These are phyloP conservation scores for Rallus limicola DNA, from an alignment of 2,113 vertebrate species.

Conservation along the genomic window DNA sequence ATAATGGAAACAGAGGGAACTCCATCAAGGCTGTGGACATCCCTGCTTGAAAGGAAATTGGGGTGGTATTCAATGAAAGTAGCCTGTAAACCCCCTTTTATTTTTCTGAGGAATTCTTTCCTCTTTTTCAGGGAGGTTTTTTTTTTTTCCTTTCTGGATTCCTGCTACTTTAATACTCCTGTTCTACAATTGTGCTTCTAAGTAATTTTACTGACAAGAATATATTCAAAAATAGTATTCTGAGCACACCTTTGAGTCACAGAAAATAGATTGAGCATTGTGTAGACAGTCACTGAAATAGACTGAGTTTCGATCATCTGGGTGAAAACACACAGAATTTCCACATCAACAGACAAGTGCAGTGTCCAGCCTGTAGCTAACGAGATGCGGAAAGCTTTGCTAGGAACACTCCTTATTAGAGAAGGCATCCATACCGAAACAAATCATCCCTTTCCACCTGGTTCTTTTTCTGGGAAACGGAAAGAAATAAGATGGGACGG, in stretches of 20 bases:
- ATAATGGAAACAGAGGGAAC: background rate
- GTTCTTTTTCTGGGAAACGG: background rate
- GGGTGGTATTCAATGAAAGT: background rate
- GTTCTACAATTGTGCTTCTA: background rate
- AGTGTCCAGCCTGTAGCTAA: background rate
- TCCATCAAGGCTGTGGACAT: background rate
- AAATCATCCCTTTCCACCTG: background rate
- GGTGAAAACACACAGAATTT: background rate
- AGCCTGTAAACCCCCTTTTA: accelerated
- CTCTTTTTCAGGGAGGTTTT: background rate
- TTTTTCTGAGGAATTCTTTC: background rate
- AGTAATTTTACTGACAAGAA: background rate
- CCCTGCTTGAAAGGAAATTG: accelerated
- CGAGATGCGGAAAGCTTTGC: background rate
- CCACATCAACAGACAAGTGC: background rate
- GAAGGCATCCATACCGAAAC: background rate
- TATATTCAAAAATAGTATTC: background rate
- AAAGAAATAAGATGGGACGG: background rate
- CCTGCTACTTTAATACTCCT: background rate
- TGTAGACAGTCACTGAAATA: background rate
- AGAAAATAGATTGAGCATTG: background rate
- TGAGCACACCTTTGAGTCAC: background rate
- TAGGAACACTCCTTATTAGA: background rate
- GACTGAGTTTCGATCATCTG: background rate
- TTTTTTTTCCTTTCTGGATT: background rate